Evolutionary conservation across 2,888 invertebrate genomes (phyloP).

Genomic region (Ophion slaviceki): DNA sequence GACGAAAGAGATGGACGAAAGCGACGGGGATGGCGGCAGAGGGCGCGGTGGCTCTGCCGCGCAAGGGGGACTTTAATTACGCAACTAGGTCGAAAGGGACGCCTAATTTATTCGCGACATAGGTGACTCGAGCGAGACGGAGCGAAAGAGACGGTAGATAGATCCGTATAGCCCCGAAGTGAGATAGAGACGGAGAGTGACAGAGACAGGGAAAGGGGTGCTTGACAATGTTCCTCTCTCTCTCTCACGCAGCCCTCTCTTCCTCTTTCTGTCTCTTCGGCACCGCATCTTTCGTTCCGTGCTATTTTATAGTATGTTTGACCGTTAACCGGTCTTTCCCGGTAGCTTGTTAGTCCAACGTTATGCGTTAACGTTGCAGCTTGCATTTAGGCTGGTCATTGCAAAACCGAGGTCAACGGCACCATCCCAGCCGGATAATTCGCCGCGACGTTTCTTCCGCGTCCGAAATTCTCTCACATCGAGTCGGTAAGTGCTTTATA

Average conservation of each 20-base stretch:
- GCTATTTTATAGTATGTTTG: constrained; percentile 28
- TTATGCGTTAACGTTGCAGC: constrained; percentile 77
- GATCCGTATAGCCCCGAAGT: constrained; percentile 18
- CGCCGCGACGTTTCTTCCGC: constrained; percentile 69
- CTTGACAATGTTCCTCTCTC: constrained; percentile 17
- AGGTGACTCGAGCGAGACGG: constrained; percentile 74
- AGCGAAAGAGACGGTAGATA: constrained; percentile 17
- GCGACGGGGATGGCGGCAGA: not conserved
- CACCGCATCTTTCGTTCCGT: not conserved
- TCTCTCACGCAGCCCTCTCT: not conserved
- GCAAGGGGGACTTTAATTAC: constrained; percentile 80
- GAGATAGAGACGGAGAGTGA: constrained; percentile 9
- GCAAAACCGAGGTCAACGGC: constrained; percentile 76
- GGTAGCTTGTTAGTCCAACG: constrained; percentile 77
- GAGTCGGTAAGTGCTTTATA: constrained; percentile 6
- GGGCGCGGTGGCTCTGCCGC: constrained; percentile 12
- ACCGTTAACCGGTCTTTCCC: constrained; percentile 58
- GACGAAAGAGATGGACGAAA: not conserved
- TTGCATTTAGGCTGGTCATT: constrained; percentile 18
- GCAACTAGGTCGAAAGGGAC: constrained; percentile 82
- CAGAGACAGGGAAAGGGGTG: not conserved
- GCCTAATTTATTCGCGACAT: constrained; percentile 81
- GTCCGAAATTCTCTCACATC: constrained; percentile 57
- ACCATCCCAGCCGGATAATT: constrained; percentile 70
- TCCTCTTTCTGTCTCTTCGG: constrained; percentile 18